Conservation (phyloP, 1,140 invertebrate species). For the Drosophila lini region DNA sequence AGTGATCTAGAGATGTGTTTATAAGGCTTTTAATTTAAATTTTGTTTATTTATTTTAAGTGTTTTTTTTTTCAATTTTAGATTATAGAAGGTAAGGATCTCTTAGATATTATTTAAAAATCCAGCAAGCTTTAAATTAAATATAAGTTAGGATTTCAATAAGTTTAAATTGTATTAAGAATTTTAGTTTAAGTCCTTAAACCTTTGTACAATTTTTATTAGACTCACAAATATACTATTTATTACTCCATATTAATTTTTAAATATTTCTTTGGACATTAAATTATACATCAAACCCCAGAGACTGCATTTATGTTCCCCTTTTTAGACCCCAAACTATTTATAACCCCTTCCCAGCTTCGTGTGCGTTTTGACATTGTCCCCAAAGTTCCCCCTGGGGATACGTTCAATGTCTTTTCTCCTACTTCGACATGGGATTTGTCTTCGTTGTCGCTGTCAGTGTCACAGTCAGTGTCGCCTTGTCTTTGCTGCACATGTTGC, state of each 20-base stretch:
- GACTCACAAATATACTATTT: background rate
- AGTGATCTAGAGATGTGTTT: background rate
- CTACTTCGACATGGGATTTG: slow-evolving; percentile 49
- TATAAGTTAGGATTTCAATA: too few species aligned
- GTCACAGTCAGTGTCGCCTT: slow-evolving; percentile 7
- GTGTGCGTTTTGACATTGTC: slow-evolving; percentile 30
- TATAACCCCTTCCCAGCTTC: slow-evolving; percentile 41
- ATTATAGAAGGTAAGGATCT: background rate
- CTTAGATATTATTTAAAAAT: too few species aligned
- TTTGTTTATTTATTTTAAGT: background rate
- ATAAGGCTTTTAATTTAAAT: background rate
- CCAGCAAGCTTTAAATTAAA: background rate
- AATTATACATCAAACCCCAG: background rate
- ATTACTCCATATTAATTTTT: background rate
- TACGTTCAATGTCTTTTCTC: slow-evolving; percentile 25
- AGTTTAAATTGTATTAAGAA: too few species aligned
- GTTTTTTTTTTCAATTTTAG: background rate
- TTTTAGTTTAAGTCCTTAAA: background rate
- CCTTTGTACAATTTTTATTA: background rate
- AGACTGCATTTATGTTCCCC: slow-evolving; percentile 1
- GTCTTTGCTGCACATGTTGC: slow-evolving; percentile 53
- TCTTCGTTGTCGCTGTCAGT: slow-evolving; percentile 36
- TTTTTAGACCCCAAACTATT: slow-evolving; percentile 37
- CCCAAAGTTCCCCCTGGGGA: background rate
- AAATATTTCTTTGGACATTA: background rate